A percentile compares a stretch with the other conserved stretches of the same genome.
phyloP scores from a whole-genome alignment of 1,140 invertebrate species.

The Habropoda laboriosa region DNA sequence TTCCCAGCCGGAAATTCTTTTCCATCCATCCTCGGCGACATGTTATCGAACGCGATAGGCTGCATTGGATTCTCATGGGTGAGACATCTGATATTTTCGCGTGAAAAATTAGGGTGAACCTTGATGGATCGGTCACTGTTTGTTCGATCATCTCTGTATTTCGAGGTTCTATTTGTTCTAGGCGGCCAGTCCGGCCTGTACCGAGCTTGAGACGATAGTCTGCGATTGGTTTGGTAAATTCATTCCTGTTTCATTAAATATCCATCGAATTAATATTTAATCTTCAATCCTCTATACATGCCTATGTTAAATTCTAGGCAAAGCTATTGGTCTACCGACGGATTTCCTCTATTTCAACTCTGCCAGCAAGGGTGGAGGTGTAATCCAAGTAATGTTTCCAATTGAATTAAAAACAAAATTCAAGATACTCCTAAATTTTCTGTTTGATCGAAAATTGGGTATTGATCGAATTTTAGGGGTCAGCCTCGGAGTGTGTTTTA shows the following conservation, averaged over 20 bases:
- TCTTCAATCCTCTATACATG: no score
- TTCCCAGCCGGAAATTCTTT: slow-evolving; percentile 99
- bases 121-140: slow-evolving; percentile 51
- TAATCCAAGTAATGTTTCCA: slow-evolving; percentile 88
- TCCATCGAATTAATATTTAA: neutral
- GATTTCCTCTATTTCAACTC: slow-evolving; percentile 92
- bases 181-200: slow-evolving; percentile 98
- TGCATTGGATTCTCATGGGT: slow-evolving; percentile 99
- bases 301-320: slow-evolving; percentile 83
- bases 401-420: no score
- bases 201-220: slow-evolving; percentile 98
- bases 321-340: slow-evolving; percentile 94
- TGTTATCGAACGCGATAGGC: slow-evolving; percentile 97
- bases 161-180: slow-evolving; percentile 78
- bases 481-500: slow-evolving; percentile 98
- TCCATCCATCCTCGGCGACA: slow-evolving; percentile 98
- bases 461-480: slow-evolving; percentile 87
- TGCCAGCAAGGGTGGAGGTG: slow-evolving; percentile 94
- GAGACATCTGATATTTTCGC: slow-evolving; percentile 77
- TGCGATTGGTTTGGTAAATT: slow-evolving; percentile 97
- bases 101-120: neutral
- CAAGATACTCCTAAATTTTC: no score
- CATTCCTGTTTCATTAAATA: neutral
- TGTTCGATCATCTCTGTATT: slow-evolving; percentile 22
- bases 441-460: slow-evolving; percentile 57